Percentiles rank a stretch among this genome's conserved stretches.
Evolutionary conservation across 2,797 vertebrate genomes (phyloP).

Genomic region (Psittacula echo): DNA sequence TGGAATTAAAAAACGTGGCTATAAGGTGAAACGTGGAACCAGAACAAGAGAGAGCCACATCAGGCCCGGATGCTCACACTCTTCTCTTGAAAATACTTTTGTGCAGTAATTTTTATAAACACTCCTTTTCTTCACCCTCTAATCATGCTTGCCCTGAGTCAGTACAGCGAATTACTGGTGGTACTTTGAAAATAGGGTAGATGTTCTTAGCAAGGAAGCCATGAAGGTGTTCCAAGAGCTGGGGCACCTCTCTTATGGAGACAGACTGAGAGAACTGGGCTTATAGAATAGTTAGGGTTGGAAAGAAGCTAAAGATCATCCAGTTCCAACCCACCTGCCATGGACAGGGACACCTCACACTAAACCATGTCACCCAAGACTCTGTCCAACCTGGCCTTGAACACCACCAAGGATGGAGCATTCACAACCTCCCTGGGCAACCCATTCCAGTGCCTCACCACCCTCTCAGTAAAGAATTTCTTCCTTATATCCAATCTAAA

Average conservation of each 20-base stretch:
- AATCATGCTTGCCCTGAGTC: not conserved
- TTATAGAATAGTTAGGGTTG: too few relatives aligned
- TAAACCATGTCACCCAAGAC: too few relatives aligned
- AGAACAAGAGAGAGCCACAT: not conserved
- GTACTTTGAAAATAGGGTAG: not conserved
- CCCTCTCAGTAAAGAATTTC: too few relatives aligned
- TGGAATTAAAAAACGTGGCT: not conserved
- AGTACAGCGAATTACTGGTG: not conserved
- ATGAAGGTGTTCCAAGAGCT: not conserved
- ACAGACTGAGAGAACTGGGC: not conserved
- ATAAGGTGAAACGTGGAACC: not conserved
- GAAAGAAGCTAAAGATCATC: too few relatives aligned
- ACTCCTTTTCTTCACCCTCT: not conserved
- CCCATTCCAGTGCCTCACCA: too few relatives aligned
- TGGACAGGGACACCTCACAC: too few relatives aligned
- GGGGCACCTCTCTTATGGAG: not conserved
- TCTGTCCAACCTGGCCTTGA: too few relatives aligned
- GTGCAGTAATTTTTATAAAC: not conserved
- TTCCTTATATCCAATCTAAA: too few relatives aligned
- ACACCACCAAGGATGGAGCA: too few relatives aligned
- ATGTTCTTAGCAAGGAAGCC: not conserved
- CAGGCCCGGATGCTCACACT: not conserved
- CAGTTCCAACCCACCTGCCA: too few relatives aligned
- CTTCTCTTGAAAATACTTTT: not conserved
- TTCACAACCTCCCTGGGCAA: too few relatives aligned